A percentile compares a stretch with the other conserved stretches of the same genome.
Conservation (phyloP, 1,140 invertebrate species). For the Littorina saxatilis region DNA sequence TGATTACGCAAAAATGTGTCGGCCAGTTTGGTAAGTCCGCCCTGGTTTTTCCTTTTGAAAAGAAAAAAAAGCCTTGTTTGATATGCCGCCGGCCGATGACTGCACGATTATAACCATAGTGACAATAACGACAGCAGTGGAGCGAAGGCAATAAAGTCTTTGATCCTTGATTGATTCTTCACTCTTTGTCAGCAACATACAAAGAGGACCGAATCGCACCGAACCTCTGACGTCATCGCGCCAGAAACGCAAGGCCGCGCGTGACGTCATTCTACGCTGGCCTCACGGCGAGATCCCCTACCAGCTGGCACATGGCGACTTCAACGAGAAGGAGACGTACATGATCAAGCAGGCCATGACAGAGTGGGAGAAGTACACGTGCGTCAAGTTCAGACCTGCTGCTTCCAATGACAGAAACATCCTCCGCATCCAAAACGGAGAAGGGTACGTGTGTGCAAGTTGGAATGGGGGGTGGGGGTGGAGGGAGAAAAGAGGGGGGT, state of each 20-base stretch:
- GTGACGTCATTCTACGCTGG: slow-evolving; percentile 60
- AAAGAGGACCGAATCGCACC: too few species aligned
- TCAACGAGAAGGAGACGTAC: slow-evolving; percentile 62
- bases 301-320: slow-evolving; percentile 58
- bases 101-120: too few species aligned
- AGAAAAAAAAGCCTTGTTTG: too few species aligned
- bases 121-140: too few species aligned
- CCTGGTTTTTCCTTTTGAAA: too few species aligned
- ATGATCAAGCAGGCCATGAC: slow-evolving; percentile 66
- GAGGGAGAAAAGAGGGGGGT: not conserved
- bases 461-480: not conserved
- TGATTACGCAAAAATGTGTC: too few species aligned
- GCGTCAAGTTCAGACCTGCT: slow-evolving; percentile 62
- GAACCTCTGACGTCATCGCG: slow-evolving; percentile 16
- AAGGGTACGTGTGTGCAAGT: slow-evolving; percentile 55
- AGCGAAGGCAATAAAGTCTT: too few species aligned
- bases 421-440: slow-evolving; percentile 65
- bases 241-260: slow-evolving; percentile 64
- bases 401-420: slow-evolving; percentile 54
- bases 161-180: too few species aligned
- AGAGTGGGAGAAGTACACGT: slow-evolving; percentile 72
- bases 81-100: too few species aligned
- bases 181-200: too few species aligned
- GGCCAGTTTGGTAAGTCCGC: too few species aligned
- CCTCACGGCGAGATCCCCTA: slow-evolving; percentile 56